phyloP scores from a whole-genome alignment of 2,888 invertebrate species.

The Odontocerum albicorne region DNA sequence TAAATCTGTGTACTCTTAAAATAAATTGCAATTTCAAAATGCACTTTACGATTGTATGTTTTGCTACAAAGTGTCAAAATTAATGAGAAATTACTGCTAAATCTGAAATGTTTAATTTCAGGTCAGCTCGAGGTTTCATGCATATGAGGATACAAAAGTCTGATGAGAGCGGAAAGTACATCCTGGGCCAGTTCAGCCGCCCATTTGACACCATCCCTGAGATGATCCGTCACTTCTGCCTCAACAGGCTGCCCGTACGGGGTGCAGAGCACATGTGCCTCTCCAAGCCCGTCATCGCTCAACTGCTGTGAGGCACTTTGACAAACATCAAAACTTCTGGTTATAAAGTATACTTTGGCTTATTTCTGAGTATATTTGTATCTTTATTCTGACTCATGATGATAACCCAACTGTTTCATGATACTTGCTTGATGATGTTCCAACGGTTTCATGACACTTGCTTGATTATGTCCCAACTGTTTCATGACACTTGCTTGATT shows the following conservation, averaged over 20 bases:
- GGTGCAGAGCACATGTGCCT: constrained; percentile 97
- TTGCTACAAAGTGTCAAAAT: background rate
- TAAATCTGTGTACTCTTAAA: no score
- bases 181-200: constrained; percentile 90
- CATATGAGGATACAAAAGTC: constrained; percentile 92
- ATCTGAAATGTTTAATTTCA: constrained; percentile 56
- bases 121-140: constrained; percentile 94
- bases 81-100: no score
- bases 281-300: constrained; percentile 86
- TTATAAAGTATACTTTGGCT: no score
- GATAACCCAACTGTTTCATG: no score
- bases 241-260: constrained; percentile 89
- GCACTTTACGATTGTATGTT: background rate
- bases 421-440: no score
- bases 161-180: constrained; percentile 74
- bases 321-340: no score
- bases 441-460: no score
- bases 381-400: no score
- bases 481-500: no score
- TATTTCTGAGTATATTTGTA: no score
- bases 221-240: constrained; percentile 91
- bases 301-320: constrained; percentile 64
- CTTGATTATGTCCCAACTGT: no score
- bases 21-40: constrained; percentile 1
- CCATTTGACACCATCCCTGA: constrained; percentile 93